Conservation (phyloP, 2,888 invertebrate species). For the Nephrotoma appendiculata region DNA sequence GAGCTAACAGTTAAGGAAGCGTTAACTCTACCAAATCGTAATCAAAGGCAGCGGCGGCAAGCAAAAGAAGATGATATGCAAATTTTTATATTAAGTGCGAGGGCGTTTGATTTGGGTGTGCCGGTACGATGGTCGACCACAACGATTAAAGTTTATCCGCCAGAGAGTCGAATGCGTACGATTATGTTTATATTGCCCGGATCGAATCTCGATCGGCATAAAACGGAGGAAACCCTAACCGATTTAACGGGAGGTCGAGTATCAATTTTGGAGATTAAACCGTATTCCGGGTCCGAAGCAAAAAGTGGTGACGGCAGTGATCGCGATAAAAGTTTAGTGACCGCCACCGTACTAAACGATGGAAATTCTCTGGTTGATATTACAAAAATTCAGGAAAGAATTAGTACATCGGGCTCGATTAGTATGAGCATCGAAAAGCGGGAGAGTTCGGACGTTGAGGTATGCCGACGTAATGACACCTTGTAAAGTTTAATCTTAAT, state of each 20-base stretch:
- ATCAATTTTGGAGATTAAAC: constrained; percentile 56
- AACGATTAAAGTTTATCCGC: constrained; percentile 61
- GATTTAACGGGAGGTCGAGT: constrained; percentile 69
- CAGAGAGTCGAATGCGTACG: constrained; percentile 57
- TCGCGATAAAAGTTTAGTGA: constrained; percentile 54
- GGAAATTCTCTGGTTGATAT: constrained; percentile 54
- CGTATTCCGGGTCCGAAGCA: constrained; percentile 42
- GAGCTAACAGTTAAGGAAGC: constrained; percentile 48
- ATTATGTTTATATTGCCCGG: constrained; percentile 75
- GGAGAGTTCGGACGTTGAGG: neutral
- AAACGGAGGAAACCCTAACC: constrained; percentile 59
- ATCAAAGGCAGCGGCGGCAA: constrained; percentile 35
- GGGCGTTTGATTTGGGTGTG: constrained; percentile 74
- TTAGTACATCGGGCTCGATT: constrained; percentile 21
- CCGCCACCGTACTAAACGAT: constrained; percentile 52
- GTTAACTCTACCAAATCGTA: constrained; percentile 10
- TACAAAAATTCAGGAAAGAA: constrained; percentile 51
- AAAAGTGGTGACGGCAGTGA: constrained; percentile 36
- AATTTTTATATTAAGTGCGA: constrained; percentile 47
- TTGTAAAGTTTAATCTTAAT: neutral
- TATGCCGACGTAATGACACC: neutral
- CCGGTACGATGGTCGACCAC: constrained; percentile 61
- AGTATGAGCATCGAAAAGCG: constrained; percentile 24
- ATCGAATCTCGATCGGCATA: constrained; percentile 53
- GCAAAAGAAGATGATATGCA: constrained; percentile 37